These are phyloP conservation scores for Allobates femoralis DNA, from an alignment of 2,797 vertebrate species.

Conservation along the genomic window DNA sequence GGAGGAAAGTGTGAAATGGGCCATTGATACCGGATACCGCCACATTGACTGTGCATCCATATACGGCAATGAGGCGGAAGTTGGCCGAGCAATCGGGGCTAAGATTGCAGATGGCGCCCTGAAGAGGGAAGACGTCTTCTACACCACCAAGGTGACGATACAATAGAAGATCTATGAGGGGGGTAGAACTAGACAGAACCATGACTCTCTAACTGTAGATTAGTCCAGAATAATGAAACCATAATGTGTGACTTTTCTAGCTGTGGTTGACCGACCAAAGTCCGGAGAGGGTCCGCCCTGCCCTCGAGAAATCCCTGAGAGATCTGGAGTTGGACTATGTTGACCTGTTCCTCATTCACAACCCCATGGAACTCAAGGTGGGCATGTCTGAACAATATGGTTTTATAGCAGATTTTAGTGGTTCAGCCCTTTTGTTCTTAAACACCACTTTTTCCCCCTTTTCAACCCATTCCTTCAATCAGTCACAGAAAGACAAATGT, in stretches of 20 bases:
- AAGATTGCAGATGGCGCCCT: constrained; percentile 58
- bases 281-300: constrained; percentile 61
- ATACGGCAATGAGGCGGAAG: constrained; percentile 55
- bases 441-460: too few species aligned
- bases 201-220: too few species aligned
- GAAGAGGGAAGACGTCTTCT: constrained; percentile 59
- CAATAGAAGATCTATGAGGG: too few species aligned
- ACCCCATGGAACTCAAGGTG: constrained; percentile 63
- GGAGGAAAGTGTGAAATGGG: constrained; percentile 44
- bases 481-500: too few species aligned
- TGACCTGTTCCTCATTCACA: constrained; percentile 67
- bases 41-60: constrained; percentile 56
- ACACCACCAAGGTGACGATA: constrained; percentile 50
- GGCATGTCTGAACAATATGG: background rate
- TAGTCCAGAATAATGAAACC: too few species aligned
- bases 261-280: constrained; percentile 64
- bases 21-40: constrained; percentile 61
- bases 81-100: constrained; percentile 39
- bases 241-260: constrained; percentile 39
- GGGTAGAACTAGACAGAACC: too few species aligned
- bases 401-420: background rate
- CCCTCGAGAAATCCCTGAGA: constrained; percentile 64
- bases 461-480: too few species aligned
- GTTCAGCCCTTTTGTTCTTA: too few species aligned
- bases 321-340: constrained; percentile 63